Conservation (phyloP, 2,797 vertebrate genomes). For the Hemibagrus guttatus region DNA sequence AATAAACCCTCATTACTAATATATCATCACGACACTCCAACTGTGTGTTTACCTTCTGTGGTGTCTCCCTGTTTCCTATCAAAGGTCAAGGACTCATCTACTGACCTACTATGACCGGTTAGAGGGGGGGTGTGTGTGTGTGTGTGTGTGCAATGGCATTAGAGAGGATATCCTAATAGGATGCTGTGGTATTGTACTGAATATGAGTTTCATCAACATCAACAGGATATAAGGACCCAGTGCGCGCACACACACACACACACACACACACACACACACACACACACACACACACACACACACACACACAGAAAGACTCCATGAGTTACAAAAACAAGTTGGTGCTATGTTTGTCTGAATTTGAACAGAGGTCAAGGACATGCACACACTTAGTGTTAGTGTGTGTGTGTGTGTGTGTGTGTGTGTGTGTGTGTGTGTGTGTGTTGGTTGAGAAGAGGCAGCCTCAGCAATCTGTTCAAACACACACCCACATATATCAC, state of each 20-base stretch:
- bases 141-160: constrained; percentile 7
- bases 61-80: neutral
- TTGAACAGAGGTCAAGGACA: constrained; percentile 23
- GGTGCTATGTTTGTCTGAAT: neutral
- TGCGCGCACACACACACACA: neutral
- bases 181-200: constrained; percentile 41
- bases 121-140: constrained; percentile 2
- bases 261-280: constrained; percentile 6
- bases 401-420: constrained; percentile 4
- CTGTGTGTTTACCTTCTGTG: neutral
- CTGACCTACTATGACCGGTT: neutral
- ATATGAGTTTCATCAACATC: constrained; percentile 30
- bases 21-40: neutral
- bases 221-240: constrained; percentile 43
- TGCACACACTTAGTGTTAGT: neutral
- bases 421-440: constrained; percentile 10
- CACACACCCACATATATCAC: constrained; percentile 10
- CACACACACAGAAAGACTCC: constrained; percentile 12
- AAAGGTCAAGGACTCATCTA: constrained; percentile 2
- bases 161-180: constrained; percentile 47
- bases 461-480: constrained; percentile 31
- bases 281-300: constrained; percentile 12
- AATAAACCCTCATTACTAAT: neutral
- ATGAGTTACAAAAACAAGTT: constrained; percentile 7
- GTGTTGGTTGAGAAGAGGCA: constrained; percentile 2